Evolutionary conservation across 2,797 vertebrate species (phyloP).

Genomic region (Poeciliopsis infans): DNA sequence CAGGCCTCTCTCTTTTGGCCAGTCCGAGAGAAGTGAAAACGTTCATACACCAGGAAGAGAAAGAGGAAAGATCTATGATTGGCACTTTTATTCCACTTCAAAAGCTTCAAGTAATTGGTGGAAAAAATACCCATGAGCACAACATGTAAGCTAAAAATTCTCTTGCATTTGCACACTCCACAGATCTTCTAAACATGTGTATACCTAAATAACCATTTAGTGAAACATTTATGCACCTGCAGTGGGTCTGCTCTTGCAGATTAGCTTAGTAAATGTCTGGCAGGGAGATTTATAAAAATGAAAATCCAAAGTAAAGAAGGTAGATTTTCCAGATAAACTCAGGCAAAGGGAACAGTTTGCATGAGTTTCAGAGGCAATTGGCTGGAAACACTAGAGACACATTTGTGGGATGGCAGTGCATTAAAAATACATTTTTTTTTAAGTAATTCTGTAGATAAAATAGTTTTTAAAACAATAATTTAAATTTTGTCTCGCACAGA

Average conservation of each 20-base stretch:
- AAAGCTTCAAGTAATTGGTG: background rate
- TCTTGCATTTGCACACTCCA: background rate
- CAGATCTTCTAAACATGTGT: background rate
- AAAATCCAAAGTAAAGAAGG: conserved; percentile 20
- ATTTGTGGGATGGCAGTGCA: background rate
- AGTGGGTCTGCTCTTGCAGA: conserved; percentile 14
- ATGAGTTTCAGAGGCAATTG: conserved; percentile 23
- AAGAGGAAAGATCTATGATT: background rate
- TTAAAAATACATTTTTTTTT: background rate
- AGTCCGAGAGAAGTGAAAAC: background rate
- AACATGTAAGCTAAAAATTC: background rate
- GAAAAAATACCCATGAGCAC: background rate
- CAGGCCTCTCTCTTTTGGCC: background rate
- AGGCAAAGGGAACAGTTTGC: conserved; percentile 14
- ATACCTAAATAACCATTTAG: conserved; percentile 6
- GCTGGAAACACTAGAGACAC: conserved; percentile 15
- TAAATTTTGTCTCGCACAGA: background rate
- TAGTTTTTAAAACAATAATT: background rate
- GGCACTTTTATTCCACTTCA: background rate
- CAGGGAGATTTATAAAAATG: conserved; percentile 7
- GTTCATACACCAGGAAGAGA: background rate
- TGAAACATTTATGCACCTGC: conserved; percentile 25
- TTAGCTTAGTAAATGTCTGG: conserved; percentile 14
- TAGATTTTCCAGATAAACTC: conserved; percentile 2
- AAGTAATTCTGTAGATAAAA: background rate